Percentiles rank a stretch among this genome's conserved stretches.
Evolutionary conservation across 2,113 vertebrate species (phyloP).

Genomic region (Australoheros scitulus): DNA sequence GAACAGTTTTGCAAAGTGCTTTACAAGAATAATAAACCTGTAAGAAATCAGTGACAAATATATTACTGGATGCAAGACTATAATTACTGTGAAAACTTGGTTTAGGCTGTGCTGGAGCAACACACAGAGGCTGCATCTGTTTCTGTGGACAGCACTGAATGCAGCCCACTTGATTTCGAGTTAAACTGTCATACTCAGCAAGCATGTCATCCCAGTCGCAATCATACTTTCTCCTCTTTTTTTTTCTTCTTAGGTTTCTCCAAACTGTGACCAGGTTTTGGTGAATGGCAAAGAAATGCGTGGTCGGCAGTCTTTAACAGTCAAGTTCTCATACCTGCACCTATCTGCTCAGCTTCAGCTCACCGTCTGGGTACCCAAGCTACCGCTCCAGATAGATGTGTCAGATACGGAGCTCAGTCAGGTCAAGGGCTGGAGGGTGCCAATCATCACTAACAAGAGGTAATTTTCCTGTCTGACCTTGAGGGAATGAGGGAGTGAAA

Average conservation of each 20-base stretch:
- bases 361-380: constrained; percentile 90
- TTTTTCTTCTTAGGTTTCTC: constrained; percentile 82
- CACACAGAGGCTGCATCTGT: background rate
- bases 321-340: constrained; percentile 95
- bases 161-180: background rate
- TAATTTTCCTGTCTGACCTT: constrained; percentile 42
- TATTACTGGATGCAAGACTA: background rate
- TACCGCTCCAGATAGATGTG: constrained; percentile 95
- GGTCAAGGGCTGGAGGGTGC: constrained; percentile 97
- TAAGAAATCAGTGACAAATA: constrained; percentile 28
- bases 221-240: background rate
- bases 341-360: constrained; percentile 89
- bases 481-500: background rate
- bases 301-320: constrained; percentile 85
- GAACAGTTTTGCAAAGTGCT: constrained; percentile 16
- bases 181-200: background rate
- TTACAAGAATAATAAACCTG: constrained; percentile 12
- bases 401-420: constrained; percentile 96
- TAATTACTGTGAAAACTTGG: constrained; percentile 14
- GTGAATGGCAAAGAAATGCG: constrained; percentile 97
- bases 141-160: background rate
- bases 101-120: constrained; percentile 12
- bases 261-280: constrained; percentile 87
- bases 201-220: background rate
- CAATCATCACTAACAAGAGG: constrained; percentile 90